A percentile compares a stretch with the other conserved stretches of the same genome.
These are phyloP conservation scores for Aix galericulata DNA, from an alignment of 2,113 vertebrate genomes.

Conservation along the genomic window DNA sequence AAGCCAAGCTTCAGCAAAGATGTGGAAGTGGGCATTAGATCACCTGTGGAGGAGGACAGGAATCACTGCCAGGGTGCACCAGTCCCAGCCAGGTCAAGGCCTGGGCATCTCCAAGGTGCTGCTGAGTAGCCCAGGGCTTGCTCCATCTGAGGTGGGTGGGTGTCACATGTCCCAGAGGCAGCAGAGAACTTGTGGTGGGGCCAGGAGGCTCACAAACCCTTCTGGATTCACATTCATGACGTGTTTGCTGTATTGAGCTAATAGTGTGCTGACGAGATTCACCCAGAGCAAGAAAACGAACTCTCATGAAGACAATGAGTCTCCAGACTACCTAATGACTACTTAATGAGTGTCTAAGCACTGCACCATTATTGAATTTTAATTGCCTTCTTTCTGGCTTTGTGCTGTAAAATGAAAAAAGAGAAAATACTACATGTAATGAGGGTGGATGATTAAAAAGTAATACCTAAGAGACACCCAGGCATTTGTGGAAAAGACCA, in stretches of 20 bases:
- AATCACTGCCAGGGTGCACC: neutral
- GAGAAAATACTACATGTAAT: constrained; percentile 2
- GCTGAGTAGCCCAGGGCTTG: neutral
- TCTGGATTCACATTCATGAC: neutral
- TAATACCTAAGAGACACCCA: constrained; percentile 18
- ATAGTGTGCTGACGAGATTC: neutral
- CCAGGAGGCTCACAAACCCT: rapidly evolving
- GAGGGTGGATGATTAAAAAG: constrained; percentile 38
- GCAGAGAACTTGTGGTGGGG: neutral
- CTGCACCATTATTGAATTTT: constrained; percentile 58
- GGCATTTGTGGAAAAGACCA: neutral
- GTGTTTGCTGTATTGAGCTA: neutral
- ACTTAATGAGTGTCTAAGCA: constrained; percentile 67
- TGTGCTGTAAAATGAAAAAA: constrained; percentile 40
- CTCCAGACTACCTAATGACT: constrained; percentile 62
- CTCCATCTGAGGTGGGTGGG: neutral
- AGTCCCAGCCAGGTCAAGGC: neutral
- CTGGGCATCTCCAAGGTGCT: neutral
- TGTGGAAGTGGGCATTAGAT: neutral
- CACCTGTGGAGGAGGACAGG: too few relatives aligned
- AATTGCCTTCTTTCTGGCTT: constrained; percentile 55
- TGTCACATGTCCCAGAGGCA: neutral
- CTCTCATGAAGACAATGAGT: constrained; percentile 12
- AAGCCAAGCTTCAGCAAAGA: rapidly evolving
- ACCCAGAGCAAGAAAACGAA: neutral